A percentile compares a stretch with the other conserved stretches of the same genome.
These are phyloP conservation scores for Unio delphinus DNA, from an alignment of 2,888 invertebrate genomes.

Conservation along the genomic window DNA sequence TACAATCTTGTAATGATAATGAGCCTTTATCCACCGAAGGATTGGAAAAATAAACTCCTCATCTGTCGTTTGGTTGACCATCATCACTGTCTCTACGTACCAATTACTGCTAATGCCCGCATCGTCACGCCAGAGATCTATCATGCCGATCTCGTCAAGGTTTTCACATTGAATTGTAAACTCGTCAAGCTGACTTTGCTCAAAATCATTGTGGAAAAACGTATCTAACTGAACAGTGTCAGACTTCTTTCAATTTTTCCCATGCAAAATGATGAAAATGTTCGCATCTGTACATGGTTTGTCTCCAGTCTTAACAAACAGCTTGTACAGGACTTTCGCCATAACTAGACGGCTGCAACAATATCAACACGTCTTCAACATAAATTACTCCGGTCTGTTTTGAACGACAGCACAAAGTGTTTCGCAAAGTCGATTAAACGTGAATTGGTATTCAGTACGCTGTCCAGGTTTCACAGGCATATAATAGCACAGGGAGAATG, in stretches of 20 bases:
- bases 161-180: constrained; percentile 51
- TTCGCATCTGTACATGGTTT: constrained; percentile 69
- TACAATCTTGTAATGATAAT: constrained; percentile 62
- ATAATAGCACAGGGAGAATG: too few species aligned
- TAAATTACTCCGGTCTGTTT: too few species aligned
- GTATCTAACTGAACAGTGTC: constrained; percentile 63
- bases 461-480: too few species aligned
- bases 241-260: constrained; percentile 59
- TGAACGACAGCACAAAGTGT: too few species aligned
- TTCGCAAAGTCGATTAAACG: too few species aligned
- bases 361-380: too few species aligned
- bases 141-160: constrained; percentile 38
- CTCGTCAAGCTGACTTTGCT: constrained; percentile 65
- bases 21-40: constrained; percentile 69
- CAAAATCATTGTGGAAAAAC: constrained; percentile 61
- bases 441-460: too few species aligned
- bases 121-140: constrained; percentile 69
- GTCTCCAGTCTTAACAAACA: constrained; percentile 72
- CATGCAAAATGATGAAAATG: constrained; percentile 66
- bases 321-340: constrained; percentile 17
- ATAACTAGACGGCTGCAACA: too few species aligned
- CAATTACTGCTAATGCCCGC: constrained; percentile 65
- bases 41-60: constrained; percentile 65
- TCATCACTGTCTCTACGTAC: constrained; percentile 66
- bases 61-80: constrained; percentile 40